Percentiles rank a stretch among this genome's conserved stretches.
These are phyloP conservation scores for Barbus barbus DNA, from an alignment of 2,113 vertebrate genomes.

Conservation along the genomic window DNA sequence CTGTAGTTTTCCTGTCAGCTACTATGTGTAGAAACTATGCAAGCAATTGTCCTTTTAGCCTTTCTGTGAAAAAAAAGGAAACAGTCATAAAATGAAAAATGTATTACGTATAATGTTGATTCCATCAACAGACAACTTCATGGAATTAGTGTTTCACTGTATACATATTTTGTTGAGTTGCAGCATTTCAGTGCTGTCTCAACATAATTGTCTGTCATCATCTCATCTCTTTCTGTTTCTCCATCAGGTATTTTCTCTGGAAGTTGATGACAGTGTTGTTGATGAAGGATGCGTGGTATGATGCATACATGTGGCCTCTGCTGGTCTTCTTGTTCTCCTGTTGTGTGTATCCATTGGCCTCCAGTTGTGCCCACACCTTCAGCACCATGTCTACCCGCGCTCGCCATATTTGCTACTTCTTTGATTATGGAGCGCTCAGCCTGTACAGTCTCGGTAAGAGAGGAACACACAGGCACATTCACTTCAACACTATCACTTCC, in stretches of 20 bases:
- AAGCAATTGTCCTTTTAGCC: no score
- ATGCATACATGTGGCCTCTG: slow-evolving; percentile 79
- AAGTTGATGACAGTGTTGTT: slow-evolving; percentile 70
- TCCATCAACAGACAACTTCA: no score
- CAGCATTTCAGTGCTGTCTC: no score
- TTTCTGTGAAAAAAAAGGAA: no score
- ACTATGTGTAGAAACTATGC: no score
- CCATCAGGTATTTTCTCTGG: slow-evolving; percentile 84
- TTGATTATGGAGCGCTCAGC: slow-evolving; percentile 83
- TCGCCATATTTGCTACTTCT: slow-evolving; percentile 85
- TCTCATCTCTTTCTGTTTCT: not conserved
- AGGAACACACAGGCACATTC: not conserved
- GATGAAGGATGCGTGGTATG: slow-evolving; percentile 69
- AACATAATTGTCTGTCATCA: not conserved
- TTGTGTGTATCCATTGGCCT: slow-evolving; percentile 84
- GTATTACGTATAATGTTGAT: no score
- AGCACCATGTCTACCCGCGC: slow-evolving; percentile 79
- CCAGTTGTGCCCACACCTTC: slow-evolving; percentile 86
- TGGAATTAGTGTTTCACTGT: no score
- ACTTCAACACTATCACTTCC: not conserved
- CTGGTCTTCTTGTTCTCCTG: slow-evolving; percentile 80
- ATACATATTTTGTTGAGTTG: no score
- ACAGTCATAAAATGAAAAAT: no score
- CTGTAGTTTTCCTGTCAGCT: no score
- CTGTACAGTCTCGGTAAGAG: slow-evolving; percentile 82